Base-by-base conservation (phyloP, 2,113 vertebrate genomes). In the Scophthalmus maximus region DNA sequence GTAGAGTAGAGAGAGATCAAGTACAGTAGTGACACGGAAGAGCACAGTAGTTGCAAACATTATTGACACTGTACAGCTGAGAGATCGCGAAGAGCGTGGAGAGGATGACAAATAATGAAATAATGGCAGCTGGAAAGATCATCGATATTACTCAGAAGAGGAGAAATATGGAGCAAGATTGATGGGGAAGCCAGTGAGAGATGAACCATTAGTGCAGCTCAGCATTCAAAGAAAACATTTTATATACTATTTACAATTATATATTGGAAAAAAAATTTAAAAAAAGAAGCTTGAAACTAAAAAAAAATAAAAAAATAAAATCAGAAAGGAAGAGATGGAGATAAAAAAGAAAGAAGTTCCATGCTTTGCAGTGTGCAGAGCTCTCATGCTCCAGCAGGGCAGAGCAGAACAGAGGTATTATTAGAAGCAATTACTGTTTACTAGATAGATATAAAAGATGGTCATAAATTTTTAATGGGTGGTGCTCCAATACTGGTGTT, bases 401-500 rank as follows among this genome's bases (percentile, higher is more conserved):
- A 46, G 67, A 78, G 69, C 65, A 17, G 30, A n/a, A n/a, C n/a
- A n/a, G 63, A 72, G 52, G 49, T 36, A 64, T 62, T 76, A 89
- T 81, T 76, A 85, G 73, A 76, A 87, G 88, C 76, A 67, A 32
- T 68, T 70, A 66, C 57, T 62, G 27, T 66, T 75, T 55, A 71
- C 40, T 66, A 4, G 47, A 69, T 76, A 73, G 47, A 72, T 76
- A 73, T 65, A 62, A 83, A 68, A 83, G 40, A 76, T 63, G 63
- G 44, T 18, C 17, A 55, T 64, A 44, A 60, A 73, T 69, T 56
- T 69, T 56, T 55, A 79, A 74, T 50, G 36, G 20, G 67, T 85
- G 87, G 85, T 88, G 88, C 85, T 67, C 85, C 91, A 88, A 91
- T 86, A 85, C 77, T 20, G 18, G 46, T 60, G 61, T 52, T 73